Evolutionary conservation across 2,797 vertebrate genomes (phyloP).

Genomic region (Helarctos malayanus): DNA sequence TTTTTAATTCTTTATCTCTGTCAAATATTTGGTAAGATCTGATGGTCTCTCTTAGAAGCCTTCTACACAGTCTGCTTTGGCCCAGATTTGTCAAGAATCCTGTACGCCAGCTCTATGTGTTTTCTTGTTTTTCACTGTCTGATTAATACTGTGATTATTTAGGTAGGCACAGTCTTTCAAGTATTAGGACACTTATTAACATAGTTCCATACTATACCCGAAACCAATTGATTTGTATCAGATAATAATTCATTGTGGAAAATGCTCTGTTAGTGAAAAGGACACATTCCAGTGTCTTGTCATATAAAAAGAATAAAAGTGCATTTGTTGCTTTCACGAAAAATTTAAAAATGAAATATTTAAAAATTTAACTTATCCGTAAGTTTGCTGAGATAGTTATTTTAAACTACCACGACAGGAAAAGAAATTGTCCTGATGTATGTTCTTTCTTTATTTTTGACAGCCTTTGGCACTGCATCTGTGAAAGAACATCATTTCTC

Average conservation of each 20-base stretch:
- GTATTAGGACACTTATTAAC: conserved; percentile 18
- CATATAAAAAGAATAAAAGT: neutral
- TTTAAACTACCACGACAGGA: neutral
- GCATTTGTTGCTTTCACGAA: neutral
- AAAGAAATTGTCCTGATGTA: neutral
- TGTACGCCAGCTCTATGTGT: neutral
- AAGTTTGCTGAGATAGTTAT: conserved; percentile 21
- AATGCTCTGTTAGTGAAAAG: neutral
- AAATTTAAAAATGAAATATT: neutral
- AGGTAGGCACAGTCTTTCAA: neutral
- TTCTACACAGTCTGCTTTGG: neutral
- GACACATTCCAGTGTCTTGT: neutral
- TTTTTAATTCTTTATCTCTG: neutral
- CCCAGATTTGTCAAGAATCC: neutral
- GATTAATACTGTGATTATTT: neutral
- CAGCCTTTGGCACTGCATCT: neutral
- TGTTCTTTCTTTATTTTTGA: conserved; percentile 31
- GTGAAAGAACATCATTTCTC: neutral
- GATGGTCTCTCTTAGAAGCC: neutral
- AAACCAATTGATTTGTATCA: neutral
- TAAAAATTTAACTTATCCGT: neutral
- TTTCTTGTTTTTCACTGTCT: neutral
- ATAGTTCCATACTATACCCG: neutral
- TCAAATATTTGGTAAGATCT: neutral
- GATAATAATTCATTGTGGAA: neutral